phyloP scores from a whole-genome alignment of 2,113 vertebrate species.

The Naja naja region DNA sequence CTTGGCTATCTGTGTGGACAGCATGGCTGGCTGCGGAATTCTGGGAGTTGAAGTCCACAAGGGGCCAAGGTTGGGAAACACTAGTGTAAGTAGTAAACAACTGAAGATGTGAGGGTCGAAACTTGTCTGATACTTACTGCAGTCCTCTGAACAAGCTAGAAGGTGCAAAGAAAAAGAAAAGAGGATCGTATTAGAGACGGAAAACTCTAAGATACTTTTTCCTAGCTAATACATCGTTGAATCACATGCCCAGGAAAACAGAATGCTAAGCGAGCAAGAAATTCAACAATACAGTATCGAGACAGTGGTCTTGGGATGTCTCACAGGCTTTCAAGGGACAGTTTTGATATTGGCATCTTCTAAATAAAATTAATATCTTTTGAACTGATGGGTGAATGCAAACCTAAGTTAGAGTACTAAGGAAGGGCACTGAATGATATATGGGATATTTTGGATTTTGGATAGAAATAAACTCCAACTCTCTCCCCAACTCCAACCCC shows the following conservation, averaged over 20 bases:
- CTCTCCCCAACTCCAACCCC: neutral
- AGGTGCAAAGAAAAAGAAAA: conserved; percentile 30
- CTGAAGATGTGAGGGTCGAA: neutral
- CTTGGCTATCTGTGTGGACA: too few relatives aligned
- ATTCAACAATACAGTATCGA: neutral
- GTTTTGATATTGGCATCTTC: neutral
- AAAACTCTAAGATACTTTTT: neutral
- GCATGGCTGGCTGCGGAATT: neutral
- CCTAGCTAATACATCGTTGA: neutral
- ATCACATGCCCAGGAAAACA: neutral
- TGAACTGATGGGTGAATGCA: neutral
- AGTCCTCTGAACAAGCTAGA: conserved; percentile 66
- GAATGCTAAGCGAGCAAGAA: neutral
- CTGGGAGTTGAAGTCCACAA: neutral
- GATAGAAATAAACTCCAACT: neutral
- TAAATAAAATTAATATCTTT: neutral
- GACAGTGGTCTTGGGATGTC: neutral
- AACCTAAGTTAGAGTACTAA: neutral
- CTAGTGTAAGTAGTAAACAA: neutral
- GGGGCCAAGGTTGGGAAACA: neutral
- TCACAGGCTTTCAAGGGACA: neutral
- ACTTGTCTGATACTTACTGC: conserved; percentile 52
- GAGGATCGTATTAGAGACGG: conserved; percentile 9
- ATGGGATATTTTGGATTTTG: neutral
- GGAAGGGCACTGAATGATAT: neutral